Percentiles rank a stretch among this genome's conserved stretches.
Evolutionary conservation across 2,888 invertebrate genomes (phyloP).

Genomic region (Hypolimnas misippus): DNA sequence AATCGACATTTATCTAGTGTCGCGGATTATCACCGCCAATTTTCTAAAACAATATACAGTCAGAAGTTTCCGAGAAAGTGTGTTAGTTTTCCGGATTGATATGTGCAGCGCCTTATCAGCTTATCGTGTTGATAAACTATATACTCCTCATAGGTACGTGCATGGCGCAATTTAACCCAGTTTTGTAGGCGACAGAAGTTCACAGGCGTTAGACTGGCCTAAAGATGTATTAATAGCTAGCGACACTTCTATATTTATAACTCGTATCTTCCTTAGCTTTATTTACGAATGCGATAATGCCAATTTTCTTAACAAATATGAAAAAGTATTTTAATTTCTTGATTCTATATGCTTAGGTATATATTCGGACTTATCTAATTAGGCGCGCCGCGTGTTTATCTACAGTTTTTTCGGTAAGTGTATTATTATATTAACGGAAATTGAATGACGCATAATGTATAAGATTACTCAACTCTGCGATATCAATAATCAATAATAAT

Average conservation of each 20-base stretch:
- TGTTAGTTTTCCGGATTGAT: conserved; percentile 50
- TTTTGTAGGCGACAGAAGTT: conserved; percentile 54
- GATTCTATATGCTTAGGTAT: no score
- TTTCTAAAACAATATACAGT: conserved; percentile 23
- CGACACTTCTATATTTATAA: conserved; percentile 64
- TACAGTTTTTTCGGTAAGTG: no score
- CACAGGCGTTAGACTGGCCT: conserved; percentile 49
- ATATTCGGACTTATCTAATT: no score
- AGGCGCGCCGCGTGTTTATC: no score
- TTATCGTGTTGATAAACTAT: conserved; percentile 67
- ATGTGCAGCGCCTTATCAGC: conserved; percentile 58
- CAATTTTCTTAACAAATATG: not conserved
- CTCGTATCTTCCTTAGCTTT: conserved; percentile 29
- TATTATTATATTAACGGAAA: no score
- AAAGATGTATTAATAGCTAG: conserved; percentile 61
- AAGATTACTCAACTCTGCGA: no score
- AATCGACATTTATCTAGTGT: conserved; percentile 61
- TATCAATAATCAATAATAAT: no score
- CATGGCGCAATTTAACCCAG: conserved; percentile 69
- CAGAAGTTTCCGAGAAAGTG: conserved; percentile 52
- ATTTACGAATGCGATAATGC: not conserved
- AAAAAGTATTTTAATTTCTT: no score
- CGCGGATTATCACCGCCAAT: conserved; percentile 49
- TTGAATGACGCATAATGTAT: no score
- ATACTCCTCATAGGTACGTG: conserved; percentile 36